A percentile compares a stretch with the other conserved stretches of the same genome.
phyloP scores from a whole-genome alignment of 1,140 invertebrate species.

The Drosophila bipectinata region DNA sequence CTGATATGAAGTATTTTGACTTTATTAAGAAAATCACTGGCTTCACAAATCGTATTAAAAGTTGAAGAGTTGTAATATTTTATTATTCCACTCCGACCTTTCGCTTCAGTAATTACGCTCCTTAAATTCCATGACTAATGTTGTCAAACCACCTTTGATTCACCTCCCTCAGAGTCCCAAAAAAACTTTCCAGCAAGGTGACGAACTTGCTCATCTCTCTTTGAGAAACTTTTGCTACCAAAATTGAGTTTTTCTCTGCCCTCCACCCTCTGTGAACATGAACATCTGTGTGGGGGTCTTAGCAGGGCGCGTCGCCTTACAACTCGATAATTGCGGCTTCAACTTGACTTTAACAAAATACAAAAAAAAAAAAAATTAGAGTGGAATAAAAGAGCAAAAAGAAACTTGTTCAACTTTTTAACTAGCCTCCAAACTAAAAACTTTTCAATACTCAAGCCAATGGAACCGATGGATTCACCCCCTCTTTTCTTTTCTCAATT shows the following conservation, averaged over 20 bases:
- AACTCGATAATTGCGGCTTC: slow-evolving; percentile 81
- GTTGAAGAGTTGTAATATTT: slow-evolving; percentile 26
- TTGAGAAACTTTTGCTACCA: slow-evolving; percentile 36
- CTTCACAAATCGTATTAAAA: slow-evolving; percentile 25
- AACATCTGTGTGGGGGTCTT: slow-evolving; percentile 51
- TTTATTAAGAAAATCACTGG: slow-evolving; percentile 13
- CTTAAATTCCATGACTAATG: slow-evolving; percentile 47
- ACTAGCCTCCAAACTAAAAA: slow-evolving; percentile 72
- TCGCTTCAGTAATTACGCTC: slow-evolving; percentile 37
- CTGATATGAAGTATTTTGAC: background rate
- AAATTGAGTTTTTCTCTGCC: slow-evolving; percentile 18
- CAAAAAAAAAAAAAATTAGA: slow-evolving; percentile 18
- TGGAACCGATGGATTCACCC: slow-evolving; percentile 53
- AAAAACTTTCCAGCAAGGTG: slow-evolving; percentile 49
- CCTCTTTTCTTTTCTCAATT: slow-evolving; percentile 34
- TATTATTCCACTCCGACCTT: slow-evolving; percentile 38
- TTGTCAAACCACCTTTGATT: slow-evolving; percentile 48
- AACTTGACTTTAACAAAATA: slow-evolving; percentile 69
- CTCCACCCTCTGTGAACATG: slow-evolving; percentile 25
- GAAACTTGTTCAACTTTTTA: slow-evolving; percentile 77
- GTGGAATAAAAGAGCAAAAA: slow-evolving; percentile 44
- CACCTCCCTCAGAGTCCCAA: background rate
- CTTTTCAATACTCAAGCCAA: slow-evolving; percentile 68
- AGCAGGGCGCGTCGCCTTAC: slow-evolving; percentile 57
- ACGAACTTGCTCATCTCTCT: slow-evolving; percentile 48